Percentiles rank a stretch among this genome's conserved stretches.
Evolutionary conservation across 2,888 invertebrate species (phyloP).

Genomic region (Parnassius smintheus): DNA sequence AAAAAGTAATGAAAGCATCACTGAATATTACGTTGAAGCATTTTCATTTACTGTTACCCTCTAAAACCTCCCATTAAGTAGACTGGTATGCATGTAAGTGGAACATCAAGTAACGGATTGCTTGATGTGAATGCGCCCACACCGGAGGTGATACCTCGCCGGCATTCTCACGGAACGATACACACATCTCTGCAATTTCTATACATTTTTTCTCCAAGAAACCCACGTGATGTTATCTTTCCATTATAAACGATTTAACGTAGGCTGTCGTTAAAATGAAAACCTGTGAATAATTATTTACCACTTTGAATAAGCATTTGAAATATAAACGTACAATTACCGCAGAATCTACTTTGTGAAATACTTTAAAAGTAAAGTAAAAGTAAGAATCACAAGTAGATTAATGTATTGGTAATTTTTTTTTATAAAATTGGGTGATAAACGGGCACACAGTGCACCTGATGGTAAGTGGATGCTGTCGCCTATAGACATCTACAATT

Average conservation of each 20-base stretch:
- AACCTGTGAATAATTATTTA: not conserved
- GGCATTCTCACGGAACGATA: slow-evolving; percentile 68
- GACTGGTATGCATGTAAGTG: slow-evolving; percentile 28
- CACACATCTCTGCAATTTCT: slow-evolving; percentile 53
- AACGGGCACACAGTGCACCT: too few relatives aligned
- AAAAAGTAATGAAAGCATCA: too few relatives aligned
- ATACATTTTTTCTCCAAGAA: slow-evolving; percentile 40
- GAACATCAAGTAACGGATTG: slow-evolving; percentile 53
- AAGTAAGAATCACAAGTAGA: too few relatives aligned
- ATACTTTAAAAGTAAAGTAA: too few relatives aligned
- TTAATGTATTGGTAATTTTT: too few relatives aligned
- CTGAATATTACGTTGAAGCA: too few relatives aligned
- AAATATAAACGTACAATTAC: too few relatives aligned
- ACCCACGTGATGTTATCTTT: slow-evolving; percentile 29
- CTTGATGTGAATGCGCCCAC: slow-evolving; percentile 44
- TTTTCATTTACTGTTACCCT: too few relatives aligned
- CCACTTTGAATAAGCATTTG: not conserved
- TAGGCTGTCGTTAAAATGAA: slow-evolving; percentile 1
- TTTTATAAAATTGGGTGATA: too few relatives aligned
- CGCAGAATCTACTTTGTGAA: too few relatives aligned
- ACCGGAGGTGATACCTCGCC: slow-evolving; percentile 50
- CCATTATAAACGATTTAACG: slow-evolving; percentile 9
- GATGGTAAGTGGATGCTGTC: too few relatives aligned
- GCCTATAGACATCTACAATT: too few relatives aligned
- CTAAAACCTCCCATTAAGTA: slow-evolving; percentile 9